Base-by-base conservation (phyloP, 2,888 invertebrate genomes). In the Criorhina ranunculi region DNA sequence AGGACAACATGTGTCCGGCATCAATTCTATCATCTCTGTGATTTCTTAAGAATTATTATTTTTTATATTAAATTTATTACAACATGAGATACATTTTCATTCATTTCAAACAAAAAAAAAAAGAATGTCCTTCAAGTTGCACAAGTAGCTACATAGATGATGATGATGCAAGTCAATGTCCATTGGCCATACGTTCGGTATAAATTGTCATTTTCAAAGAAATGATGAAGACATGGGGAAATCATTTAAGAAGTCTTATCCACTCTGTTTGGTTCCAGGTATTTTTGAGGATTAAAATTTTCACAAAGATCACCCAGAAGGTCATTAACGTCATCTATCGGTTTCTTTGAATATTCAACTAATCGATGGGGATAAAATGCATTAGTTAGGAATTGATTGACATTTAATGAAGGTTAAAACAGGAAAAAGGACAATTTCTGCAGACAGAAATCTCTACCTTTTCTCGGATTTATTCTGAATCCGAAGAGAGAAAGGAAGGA, bases 1-100 rank as follows among this genome's bases (percentile, higher is more conserved):
- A 55, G 67, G 55, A 33, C 55, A 33, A 55, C 67, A 67, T 67
- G 55, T 55, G 67, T 55, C 33, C 55, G 55, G 55, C 42, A 67
- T 67, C 67, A 42, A 55, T 67, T 53, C 31, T 31, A 67, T 17
- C 31, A 31, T 67, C 31, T 51, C 29, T 37, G 3, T 29, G 42
- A 42, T 42, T 60, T 60, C 42, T 31, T 42, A 31, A 15, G 60
- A 60, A 60, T 5, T 31, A 3, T 60, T 44, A 11, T 42, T 37
- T 60, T 31, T 59, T 24, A n/a, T 57, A 29, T 42, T 31, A n/a
- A 42, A 29, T 60, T 29, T 29, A 12, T 42, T 29, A 17, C 42
- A 42, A 12, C 59, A 29, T 19, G 19, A 9, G 9, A 44, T 17
- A 44, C 0, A 44, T 44, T 59, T 40, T 42, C 15, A 42, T n/a